Evolutionary conservation across 2,113 vertebrate genomes (phyloP).

Genomic region (Choloepus hoffmanni): DNA sequence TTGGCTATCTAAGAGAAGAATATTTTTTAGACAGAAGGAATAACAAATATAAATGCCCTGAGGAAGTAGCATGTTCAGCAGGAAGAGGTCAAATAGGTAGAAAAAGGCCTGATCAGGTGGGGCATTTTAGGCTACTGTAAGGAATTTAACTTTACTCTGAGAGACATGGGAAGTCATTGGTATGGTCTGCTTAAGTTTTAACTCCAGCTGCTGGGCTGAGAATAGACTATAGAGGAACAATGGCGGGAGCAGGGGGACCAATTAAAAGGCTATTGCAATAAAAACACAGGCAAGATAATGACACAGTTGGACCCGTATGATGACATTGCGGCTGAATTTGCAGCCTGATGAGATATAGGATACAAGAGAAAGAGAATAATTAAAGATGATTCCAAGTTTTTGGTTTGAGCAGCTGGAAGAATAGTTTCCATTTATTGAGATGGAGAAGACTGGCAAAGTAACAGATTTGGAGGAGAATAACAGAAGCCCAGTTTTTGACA

Average conservation of each 20-base stretch:
- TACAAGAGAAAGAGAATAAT: neutral
- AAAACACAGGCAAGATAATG: neutral
- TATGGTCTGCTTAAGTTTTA: neutral
- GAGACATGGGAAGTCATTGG: neutral
- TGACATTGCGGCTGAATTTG: neutral
- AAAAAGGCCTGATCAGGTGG: neutral
- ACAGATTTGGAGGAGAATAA: neutral
- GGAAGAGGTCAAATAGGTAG: neutral
- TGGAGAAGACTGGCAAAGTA: neutral
- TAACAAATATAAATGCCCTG: neutral
- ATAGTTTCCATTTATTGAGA: neutral
- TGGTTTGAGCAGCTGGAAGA: neutral
- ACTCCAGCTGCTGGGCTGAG: neutral
- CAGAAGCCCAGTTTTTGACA: neutral
- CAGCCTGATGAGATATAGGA: neutral
- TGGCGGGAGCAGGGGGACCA: neutral
- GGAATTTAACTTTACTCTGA: neutral
- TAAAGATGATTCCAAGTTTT: neutral
- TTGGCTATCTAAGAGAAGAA: neutral
- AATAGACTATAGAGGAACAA: neutral
- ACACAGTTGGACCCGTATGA: neutral
- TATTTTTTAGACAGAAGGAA: neutral
- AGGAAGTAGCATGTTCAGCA: neutral
- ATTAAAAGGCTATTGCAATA: neutral
- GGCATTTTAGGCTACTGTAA: neutral